Conservation (phyloP, 2,888 invertebrate species). For the Uropetala carovei region DNA sequence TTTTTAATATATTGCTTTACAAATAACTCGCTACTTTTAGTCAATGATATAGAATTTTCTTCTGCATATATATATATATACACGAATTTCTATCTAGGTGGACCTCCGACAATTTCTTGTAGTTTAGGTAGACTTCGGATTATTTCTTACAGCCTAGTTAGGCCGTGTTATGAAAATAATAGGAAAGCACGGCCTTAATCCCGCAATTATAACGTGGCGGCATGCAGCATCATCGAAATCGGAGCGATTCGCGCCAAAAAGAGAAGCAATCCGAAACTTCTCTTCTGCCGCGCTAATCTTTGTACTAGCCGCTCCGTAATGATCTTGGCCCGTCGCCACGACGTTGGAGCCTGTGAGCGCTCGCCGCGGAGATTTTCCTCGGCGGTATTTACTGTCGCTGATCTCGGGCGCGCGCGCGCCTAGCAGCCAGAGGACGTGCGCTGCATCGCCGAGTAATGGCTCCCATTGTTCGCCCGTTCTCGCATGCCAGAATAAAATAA, state of each 20-base stretch:
- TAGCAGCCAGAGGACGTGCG: neutral
- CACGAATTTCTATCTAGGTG: too few species aligned
- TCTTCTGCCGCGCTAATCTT: neutral
- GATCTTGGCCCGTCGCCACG: neutral
- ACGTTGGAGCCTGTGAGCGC: neutral
- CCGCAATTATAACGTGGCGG: neutral
- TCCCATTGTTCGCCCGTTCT: neutral
- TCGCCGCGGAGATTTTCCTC: neutral
- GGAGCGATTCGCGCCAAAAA: neutral
- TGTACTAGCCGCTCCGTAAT: neutral
- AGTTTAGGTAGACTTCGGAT: too few species aligned
- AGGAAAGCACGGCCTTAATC: too few species aligned
- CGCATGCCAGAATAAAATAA: neutral
- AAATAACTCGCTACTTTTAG: too few species aligned
- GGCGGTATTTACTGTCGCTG: neutral
- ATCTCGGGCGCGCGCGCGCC: neutral
- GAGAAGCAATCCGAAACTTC: neutral
- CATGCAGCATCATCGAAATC: neutral
- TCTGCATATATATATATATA: too few species aligned
- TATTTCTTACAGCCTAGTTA: too few species aligned
- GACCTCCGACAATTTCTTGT: too few species aligned
- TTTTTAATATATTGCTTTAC: too few species aligned
- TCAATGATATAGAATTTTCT: too few species aligned
- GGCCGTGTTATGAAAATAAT: too few species aligned
- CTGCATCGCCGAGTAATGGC: slow-evolving; percentile 15